Evolutionary conservation across 2,888 invertebrate species (phyloP), one percentile per base, ranked within the genome.

Genomic region (Aplocera efformata): DNA sequence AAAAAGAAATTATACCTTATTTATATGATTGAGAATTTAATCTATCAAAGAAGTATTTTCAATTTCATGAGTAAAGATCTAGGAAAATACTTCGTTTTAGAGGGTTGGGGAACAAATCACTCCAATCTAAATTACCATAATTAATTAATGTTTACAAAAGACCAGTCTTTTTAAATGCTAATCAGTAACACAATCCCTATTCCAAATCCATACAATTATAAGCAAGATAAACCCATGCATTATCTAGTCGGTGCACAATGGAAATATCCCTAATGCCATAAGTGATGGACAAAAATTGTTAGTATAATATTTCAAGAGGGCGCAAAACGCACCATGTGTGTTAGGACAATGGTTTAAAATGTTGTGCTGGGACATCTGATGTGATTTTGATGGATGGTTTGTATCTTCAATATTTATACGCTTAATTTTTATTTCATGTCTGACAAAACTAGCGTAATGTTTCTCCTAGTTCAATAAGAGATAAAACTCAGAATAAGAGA

Each of bases 271-370:
- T 45, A 45, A 45, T 45, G 36, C 10, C 36, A 34, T 43, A 71
- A 58, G 58, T 53, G 45, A 51, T 50, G 54, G 55, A 74, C 73
- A 76, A 78, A 83, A 84, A 79, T 81, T 74, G 81, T 79, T 73
- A 82, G 80, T 81, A 79, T 88, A 83, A 83, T 83, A 79, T 88
- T 88, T 83, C 86, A 75, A 77, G 79, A 73, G 64, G 86, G 82
- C 71, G 67, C 66, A 62, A 68, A 72, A 60, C 54, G 74, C 67
- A 78, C 71, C 86, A 88, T 86, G 82, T 88, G 86, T 75, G 79
- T 75, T 74, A 76, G 77, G 61, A 81, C 75, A 83, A 81, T 79
- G 66, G 73, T 56, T 63, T 64, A 61, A 66, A 72, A 74, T 65
- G 72, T 59, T 69, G 66, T 75, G 74, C 71, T 78, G 66, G 58